Evolutionary conservation across 2,888 invertebrate species (phyloP), one percentile per base, ranked within the genome.

Genomic region (Dolomedes plantarius): DNA sequence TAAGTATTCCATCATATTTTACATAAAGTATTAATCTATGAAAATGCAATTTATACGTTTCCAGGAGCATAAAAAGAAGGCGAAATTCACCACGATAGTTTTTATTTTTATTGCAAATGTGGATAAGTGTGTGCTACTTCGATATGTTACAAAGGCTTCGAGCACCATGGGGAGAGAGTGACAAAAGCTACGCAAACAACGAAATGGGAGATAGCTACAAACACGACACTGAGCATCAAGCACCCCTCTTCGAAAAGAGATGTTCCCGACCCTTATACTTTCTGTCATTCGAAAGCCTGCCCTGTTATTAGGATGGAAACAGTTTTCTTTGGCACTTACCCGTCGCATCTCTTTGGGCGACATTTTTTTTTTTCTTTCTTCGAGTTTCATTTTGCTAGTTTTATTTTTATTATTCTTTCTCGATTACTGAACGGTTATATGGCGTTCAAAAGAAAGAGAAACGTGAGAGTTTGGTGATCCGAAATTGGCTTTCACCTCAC

Each of bases 171-270:
- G 41, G 41, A 46, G 16, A 46, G 9, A 13, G 16, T 41, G 41
- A 46, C 41, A 46, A 46, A 46, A 46, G 41, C 41, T 46, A 46
- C 16, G 41, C 41, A 46, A 46, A 46, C 41, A 46, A 46, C 41
- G 41, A 46, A 46, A 46, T 46, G 41, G 41, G 41, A 46, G 41
- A 46, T 46, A 46, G 41, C 41, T 46, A 16, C 41, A 46, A 46
- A 46, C 41, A 46, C 41, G 41, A 46, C 41, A 46, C 41, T 46
- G 16, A 7, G 36, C 5, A 36, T 5, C 36, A 36, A 36, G 41
- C 41, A 6, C 41, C 41, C 16, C n/a, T n/a, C 41, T 13, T 46
- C 41, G 16, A 11, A 5, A 13, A 13, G 16, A 46, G 41, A 46
- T 46, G 41, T 46, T 46, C 16, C 41, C 41, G 41, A 46, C 41